Evolutionary conservation across 2,888 invertebrate species (phyloP), one percentile per base, ranked within the genome.

Genomic region (Zootermopsis nevadensis): DNA sequence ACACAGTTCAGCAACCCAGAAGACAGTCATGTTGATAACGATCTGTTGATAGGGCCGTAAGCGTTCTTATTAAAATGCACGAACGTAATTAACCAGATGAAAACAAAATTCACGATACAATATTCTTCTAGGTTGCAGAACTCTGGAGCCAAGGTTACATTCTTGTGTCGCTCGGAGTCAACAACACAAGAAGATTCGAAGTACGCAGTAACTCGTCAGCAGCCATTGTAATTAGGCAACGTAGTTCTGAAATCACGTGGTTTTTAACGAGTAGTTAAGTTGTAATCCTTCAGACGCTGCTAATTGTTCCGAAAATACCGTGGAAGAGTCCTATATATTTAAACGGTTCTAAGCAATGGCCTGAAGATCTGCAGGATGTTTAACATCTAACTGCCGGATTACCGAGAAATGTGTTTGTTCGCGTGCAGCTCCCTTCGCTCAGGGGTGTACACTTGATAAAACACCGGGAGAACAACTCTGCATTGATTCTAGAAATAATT

Each of bases 321-420:
- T 27, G 60, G 60, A 60, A 60, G 6, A 60, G n/a, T n/a, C n/a
- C n/a, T n/a, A n/a, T n/a, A 60, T 15, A 30, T 69, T 69, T 69
- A 69, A 69, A 69, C 69, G 33, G 69, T 69, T 66, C 48, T 48
- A 19, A 19, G 48, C 48, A 48, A 19, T 60, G 15, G 60, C 60
- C 60, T 60, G n/a, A 27, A 60, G 60, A 60, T n/a, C n/a, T 10
- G 69, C 33, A 69, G 69, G 33, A 31, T 69, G 69, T 69, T 69
- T 69, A 69, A 33, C 69, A 69, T 69, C 69, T 69, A 69, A 33
- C 33, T 69, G 69, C 33, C 33, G 69, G 69, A 69, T 7, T 69
- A 69, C 69, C 33, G 69, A 24, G 69, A 69, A 69, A 33, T 33
- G 10, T 69, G 67, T 69, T 33, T 19, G 19, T 7, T 69, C 33